Conservation (phyloP, 2,113 vertebrate genomes). For the Harpagus bidentatus region DNA sequence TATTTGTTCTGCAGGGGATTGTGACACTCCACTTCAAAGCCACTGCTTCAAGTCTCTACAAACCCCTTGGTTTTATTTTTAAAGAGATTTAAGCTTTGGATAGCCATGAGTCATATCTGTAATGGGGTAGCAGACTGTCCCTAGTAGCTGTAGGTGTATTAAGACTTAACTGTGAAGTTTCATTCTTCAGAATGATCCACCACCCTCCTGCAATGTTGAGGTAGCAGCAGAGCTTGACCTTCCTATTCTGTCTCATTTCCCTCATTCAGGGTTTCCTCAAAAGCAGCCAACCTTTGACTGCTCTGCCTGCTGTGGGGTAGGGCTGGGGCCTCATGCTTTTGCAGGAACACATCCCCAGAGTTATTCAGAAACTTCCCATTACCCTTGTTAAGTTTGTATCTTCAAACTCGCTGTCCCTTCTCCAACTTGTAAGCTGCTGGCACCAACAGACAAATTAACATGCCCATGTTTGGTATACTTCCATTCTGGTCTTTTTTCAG, state of each 20-base stretch:
- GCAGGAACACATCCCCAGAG: not conserved
- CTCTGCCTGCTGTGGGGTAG: not conserved
- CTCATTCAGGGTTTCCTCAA: not conserved
- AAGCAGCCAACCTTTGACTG: not conserved
- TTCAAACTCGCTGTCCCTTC: not conserved
- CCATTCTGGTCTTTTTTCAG: not conserved
- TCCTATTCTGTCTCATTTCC: not conserved
- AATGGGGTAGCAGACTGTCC: not conserved
- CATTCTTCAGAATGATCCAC: not conserved
- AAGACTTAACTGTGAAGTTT: not conserved
- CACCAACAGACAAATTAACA: not conserved
- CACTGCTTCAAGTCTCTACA: not conserved
- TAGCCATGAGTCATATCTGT: not conserved
- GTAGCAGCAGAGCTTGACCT: not conserved
- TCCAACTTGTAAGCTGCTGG: not conserved
- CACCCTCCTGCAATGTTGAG: not conserved
- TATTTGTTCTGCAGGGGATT: not conserved
- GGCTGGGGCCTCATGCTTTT: not conserved
- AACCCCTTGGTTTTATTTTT: not conserved
- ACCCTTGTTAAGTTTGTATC: not conserved
- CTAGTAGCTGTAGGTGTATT: not conserved
- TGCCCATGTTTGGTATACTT: not conserved
- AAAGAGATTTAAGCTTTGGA: constrained; percentile 34
- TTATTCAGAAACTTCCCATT: not conserved
- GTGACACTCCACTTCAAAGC: not conserved